Conservation (phyloP, 2,797 vertebrate genomes). For the Capromys pilorides region DNA sequence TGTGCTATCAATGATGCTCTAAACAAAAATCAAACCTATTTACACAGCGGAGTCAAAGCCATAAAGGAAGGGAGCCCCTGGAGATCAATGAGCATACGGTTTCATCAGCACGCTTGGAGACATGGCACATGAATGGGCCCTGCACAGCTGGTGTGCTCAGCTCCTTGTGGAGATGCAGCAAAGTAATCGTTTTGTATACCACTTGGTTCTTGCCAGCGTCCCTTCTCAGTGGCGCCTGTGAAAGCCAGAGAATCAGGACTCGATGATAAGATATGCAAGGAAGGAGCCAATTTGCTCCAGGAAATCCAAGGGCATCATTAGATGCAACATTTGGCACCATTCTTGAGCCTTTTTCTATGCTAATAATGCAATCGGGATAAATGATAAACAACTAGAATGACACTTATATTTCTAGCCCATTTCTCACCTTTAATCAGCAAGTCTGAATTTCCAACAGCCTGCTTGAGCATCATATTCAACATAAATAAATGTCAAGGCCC, state of each 20-base stretch:
- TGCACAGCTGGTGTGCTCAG: constrained; percentile 49
- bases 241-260: constrained; percentile 10
- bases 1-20: not conserved
- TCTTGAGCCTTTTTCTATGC: not conserved
- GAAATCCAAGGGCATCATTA: not conserved
- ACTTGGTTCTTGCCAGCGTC: not conserved
- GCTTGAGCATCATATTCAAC: not conserved
- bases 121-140: not conserved
- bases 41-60: constrained; percentile 33
- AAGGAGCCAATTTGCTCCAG: not conserved
- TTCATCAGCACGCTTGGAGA: constrained; percentile 59
- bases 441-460: not conserved
- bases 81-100: not conserved
- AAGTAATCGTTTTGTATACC: not conserved
- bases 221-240: not conserved
- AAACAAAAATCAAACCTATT: constrained; percentile 38
- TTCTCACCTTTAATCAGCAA: not conserved
- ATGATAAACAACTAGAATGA: not conserved
- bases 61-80: not conserved
- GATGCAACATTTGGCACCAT: not conserved
- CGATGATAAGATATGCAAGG: not conserved
- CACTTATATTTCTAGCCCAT: not conserved
- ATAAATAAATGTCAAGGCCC: not conserved
- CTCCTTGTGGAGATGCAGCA: not conserved
- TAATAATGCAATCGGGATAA: not conserved